phyloP scores from a whole-genome alignment of 2,888 invertebrate species.

The Bimastos eiseni region DNA sequence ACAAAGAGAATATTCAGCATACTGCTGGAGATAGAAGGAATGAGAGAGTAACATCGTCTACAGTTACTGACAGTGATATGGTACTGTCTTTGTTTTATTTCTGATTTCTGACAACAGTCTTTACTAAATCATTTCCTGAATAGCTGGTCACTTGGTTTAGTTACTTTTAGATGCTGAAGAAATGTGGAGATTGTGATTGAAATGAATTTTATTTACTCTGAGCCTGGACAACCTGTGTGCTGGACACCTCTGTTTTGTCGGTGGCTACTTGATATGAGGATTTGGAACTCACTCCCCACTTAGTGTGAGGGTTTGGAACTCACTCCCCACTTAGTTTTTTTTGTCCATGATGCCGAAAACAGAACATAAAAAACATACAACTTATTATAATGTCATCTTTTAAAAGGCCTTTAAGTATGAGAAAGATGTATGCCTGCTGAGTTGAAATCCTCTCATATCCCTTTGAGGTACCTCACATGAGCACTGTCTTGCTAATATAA shows the following conservation, averaged over 20 bases:
- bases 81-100: background rate
- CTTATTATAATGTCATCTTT: too few relatives aligned
- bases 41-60: background rate
- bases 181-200: background rate
- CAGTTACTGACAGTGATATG: constrained; percentile 15
- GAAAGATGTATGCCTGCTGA: too few relatives aligned
- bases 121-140: background rate
- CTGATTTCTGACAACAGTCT: background rate
- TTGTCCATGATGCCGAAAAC: too few relatives aligned
- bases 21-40: background rate
- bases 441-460: too few relatives aligned
- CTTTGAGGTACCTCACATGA: background rate
- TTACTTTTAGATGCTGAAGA: background rate
- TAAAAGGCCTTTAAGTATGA: too few relatives aligned
- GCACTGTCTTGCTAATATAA: background rate
- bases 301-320: background rate
- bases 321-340: too few relatives aligned
- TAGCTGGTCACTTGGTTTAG: background rate
- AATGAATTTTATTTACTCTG: background rate
- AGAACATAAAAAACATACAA: too few relatives aligned
- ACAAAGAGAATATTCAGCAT: constrained; percentile 21
- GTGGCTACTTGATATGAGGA: too few relatives aligned
- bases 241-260: background rate
- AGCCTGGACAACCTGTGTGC: background rate
- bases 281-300: background rate